Conservation (phyloP, 2,888 invertebrate species). For the Cryptus viduatorius region DNA sequence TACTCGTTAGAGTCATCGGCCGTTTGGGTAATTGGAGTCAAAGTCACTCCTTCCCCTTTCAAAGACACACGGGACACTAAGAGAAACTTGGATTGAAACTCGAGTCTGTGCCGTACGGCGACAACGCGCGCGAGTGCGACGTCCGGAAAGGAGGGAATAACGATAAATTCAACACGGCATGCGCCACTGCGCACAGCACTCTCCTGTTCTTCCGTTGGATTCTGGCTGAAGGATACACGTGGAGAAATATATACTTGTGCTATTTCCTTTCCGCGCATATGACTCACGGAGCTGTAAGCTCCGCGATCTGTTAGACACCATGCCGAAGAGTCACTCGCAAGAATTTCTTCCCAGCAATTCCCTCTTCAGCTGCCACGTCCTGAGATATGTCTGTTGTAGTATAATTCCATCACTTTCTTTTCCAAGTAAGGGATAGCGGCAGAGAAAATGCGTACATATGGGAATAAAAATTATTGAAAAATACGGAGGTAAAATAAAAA, state of each 20-base stretch:
- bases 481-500: no score
- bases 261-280: neutral
- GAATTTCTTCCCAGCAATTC: no score
- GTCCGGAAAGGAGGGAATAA: conserved; percentile 30
- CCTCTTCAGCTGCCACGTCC: no score
- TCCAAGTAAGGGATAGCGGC: no score
- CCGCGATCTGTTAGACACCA: no score
- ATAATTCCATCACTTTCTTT: no score
- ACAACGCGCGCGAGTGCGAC: conserved; percentile 6
- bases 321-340: no score
- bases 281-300: no score
- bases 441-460: no score
- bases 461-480: no score
- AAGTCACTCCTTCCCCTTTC: conserved; percentile 38
- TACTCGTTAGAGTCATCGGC: neutral
- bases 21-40: conserved; percentile 57
- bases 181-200: neutral
- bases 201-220: neutral
- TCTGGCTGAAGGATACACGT: neutral
- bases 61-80: conserved; percentile 32
- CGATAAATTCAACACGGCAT: conserved; percentile 40
- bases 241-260: neutral
- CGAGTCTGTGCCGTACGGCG: conserved; percentile 24
- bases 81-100: conserved; percentile 59
- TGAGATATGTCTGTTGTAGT: no score